Base-by-base conservation (phyloP, 2,113 vertebrate species). In the Actenoides lindsayi region DNA sequence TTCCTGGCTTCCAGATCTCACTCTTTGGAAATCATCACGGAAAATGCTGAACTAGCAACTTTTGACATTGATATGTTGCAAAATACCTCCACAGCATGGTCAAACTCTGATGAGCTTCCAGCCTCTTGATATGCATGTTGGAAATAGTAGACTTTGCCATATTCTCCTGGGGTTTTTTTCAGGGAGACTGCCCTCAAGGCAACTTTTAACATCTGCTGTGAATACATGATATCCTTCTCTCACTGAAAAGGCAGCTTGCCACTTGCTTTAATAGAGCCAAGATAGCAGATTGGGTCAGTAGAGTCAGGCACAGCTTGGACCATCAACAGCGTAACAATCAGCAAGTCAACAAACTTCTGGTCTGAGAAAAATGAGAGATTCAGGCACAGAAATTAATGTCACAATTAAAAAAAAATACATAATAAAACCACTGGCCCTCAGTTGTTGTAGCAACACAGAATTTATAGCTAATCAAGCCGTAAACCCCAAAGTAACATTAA, bases 31-130 rank as follows among this genome's bases (percentile, higher is more conserved):
- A 84, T 51, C 74, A 23, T 60, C 82, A 44, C 5, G 44, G 21
- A 37, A 93, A 89, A 24, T 4, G 76, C 63, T 78, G 60, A 83
- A 87, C 33, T n/a, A 31, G 41, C 65, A 87, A 56, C 84, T 78
- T 68, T 31, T 51, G 70, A 83, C 41, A 20, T 2, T 14, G 79
- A 35, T 57, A 30, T 2, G 28, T 53, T 33, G 37, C 44, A 80
- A 53, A 89, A 74, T 35, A 37, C 35, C 59, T 93, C 65, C 25
- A 16, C 10, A 77, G 82, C 67, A 18, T n/a, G 4, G 2, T 12
- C n/a, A 11, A 68, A 35, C 41, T 20, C 83, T 19, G 35, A 54
- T 46, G 56, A 76, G 42, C 77, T 89, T 87, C 80, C 60, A 64
- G 50, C 30, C 10, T 27, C 68, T 64, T 30, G 65, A 37, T 76